Base-by-base conservation (phyloP, 1,140 invertebrate species). In the Colletes latitarsis region DNA sequence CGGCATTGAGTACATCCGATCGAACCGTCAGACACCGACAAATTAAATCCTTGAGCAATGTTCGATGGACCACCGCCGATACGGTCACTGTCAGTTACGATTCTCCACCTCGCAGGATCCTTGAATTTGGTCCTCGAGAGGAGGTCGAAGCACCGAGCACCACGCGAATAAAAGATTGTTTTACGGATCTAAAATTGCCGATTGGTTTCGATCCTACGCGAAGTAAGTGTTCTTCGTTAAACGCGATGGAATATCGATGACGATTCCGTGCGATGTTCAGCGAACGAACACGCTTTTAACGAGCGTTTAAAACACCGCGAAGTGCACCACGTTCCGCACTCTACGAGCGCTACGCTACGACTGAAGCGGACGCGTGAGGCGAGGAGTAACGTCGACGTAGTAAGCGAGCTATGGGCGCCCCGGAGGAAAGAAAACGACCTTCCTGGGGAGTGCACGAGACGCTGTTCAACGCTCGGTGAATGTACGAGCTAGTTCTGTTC, bases 361-460 rank as follows among this genome's bases (percentile, higher is more conserved):
- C 91, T 92, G 88, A 88, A 58, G 70, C 39, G 63, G 58, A 72
- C 72, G 75, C 84, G 67, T 39, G 63, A 69, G 58, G 21, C 58
- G 80, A 41, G 77, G 77, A 77, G 81, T 71, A 77, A 60, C 77
- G 66, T 60, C 57, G 68, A 15, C 55, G 63, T 74, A 84, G 84
- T 80, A 68, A 83, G 69, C 82, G 41, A 67, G 17, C 55, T 68
- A 57, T 10, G 71, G 9, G 64, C 80, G 81, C 67, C 77, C 79
- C 55, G 75, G 82, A 88, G 90, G 89, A 90, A 90, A 88, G 89
- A 90, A 87, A 89, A 90, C 90, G 89, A 90, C 90, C 90, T 90
- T 90, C 88, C 88, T 87, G 81, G 80, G 72, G 73, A 72, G 62
- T 43, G 52, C n/a, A 75, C 21, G 64, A 79, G 41, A 58, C 55